These are phyloP conservation scores for Sceliomorpha sp. DNA, from an alignment of 2,888 invertebrate species.

Conservation along the genomic window DNA sequence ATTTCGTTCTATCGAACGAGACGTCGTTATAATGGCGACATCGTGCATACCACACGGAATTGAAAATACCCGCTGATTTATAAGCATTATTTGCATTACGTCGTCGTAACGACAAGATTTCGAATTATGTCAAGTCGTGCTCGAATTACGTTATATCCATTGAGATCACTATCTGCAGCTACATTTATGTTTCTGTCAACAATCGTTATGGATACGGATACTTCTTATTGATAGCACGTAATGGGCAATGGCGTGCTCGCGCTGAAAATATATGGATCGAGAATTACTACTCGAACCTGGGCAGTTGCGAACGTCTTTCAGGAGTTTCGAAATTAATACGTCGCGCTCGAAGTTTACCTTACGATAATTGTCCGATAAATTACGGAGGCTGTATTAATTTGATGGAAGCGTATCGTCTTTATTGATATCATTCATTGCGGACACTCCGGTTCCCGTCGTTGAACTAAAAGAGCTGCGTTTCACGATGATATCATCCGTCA, in stretches of 20 bases:
- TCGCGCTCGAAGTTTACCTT: too few relatives aligned
- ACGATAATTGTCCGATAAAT: too few relatives aligned
- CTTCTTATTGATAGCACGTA: slow-evolving; percentile 2
- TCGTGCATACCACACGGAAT: slow-evolving; percentile 21
- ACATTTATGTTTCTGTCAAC: not conserved
- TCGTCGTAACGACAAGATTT: slow-evolving; percentile 8
- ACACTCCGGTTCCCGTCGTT: too few relatives aligned
- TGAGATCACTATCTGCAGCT: not conserved
- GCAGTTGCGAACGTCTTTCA: too few relatives aligned
- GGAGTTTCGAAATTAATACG: too few relatives aligned
- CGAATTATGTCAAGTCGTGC: slow-evolving; percentile 25
- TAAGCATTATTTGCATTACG: slow-evolving; percentile 29
- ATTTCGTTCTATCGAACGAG: slow-evolving; percentile 16
- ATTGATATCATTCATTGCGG: too few relatives aligned
- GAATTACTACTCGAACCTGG: too few relatives aligned
- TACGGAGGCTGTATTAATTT: too few relatives aligned
- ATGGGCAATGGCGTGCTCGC: not conserved
- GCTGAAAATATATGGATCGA: too few relatives aligned
- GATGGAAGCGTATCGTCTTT: too few relatives aligned
- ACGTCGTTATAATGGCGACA: slow-evolving; percentile 30
- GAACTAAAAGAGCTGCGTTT: too few relatives aligned
- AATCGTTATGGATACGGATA: slow-evolving; percentile 9
- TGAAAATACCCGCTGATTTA: slow-evolving; percentile 27
- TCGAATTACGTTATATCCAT: slow-evolving; percentile 1
- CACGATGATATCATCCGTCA: too few relatives aligned